phyloP scores from a whole-genome alignment of 2,797 vertebrate genomes.

The Microhierax caerulescens region DNA sequence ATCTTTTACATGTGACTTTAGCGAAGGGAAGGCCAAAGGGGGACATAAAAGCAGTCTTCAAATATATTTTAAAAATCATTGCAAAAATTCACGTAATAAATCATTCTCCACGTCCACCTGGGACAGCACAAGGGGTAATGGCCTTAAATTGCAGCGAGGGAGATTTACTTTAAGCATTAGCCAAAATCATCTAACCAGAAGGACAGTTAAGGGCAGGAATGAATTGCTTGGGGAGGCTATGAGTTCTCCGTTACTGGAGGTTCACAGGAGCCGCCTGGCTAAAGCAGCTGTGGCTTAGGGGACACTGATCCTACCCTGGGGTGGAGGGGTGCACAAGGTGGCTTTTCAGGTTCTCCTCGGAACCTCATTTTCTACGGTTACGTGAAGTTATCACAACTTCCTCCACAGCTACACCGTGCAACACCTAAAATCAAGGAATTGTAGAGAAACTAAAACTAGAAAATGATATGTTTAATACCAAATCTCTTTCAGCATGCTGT shows the following conservation, averaged over 20 bases:
- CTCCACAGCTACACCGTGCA: not conserved
- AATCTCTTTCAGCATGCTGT: not conserved
- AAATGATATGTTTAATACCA: not conserved
- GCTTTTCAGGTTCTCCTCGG: not conserved
- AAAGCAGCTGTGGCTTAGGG: not conserved
- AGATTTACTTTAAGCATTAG: slow-evolving; percentile 37
- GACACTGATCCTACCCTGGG: not conserved
- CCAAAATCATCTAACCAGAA: slow-evolving; percentile 11
- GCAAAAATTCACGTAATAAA: not conserved
- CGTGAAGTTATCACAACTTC: not conserved
- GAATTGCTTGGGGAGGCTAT: not conserved
- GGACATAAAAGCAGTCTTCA: not conserved
- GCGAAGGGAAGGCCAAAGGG: not conserved
- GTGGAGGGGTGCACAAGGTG: not conserved
- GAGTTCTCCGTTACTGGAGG: not conserved
- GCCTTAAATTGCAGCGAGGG: not conserved
- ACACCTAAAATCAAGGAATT: not conserved
- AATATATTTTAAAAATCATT: not conserved
- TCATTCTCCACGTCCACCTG: not conserved
- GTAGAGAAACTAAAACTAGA: not conserved
- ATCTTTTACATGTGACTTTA: slow-evolving; percentile 29
- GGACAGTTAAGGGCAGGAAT: not conserved
- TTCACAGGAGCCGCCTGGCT: not conserved
- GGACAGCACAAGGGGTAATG: not conserved
- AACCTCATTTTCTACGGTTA: not conserved